Evolutionary conservation across 2,797 vertebrate species (phyloP), one percentile per base, ranked within the genome.

Genomic region (Tragelaphus oryx): DNA sequence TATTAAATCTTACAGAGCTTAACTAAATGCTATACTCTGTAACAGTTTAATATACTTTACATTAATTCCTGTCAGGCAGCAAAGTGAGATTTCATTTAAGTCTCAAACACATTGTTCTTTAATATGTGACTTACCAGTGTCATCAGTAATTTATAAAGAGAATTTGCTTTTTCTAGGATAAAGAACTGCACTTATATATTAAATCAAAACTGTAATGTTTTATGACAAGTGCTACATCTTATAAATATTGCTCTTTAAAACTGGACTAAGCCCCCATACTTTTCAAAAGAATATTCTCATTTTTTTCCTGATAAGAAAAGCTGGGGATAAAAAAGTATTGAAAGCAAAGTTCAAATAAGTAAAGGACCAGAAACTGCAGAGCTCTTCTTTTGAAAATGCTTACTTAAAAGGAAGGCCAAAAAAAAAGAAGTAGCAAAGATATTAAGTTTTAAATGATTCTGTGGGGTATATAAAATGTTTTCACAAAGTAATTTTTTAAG

Each of bases 301-400:
- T 80, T 78, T 30, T 12, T 55, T 74, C 65, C 10, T 94, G 44
- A 13, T n/a, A 91, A 89, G 3, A 59, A 75, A 78, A 74, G 13
- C 20, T 71, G 4, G 20, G 13, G 16, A 16, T 13, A 74, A 60
- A 86, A 52, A 83, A 20, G 3, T 78, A 30, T 85, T 86, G 46
- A 93, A 48, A 71, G 22, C 2, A 95, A 95, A 94, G 5, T 2
- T 95, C 28, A 96, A 95, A 85, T 52, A 44, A 81, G 59, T 68
- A 52, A 82, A 71, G 28, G 10, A 75, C 26, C 13, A 86, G 57
- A 95, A 92, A 78, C 85, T 74, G 1, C 6, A 24, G 13, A 93
- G 2, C 1, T 87, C 46, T 81, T 94, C 59, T 91, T 97, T 95
- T 94, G 89, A 80, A 96, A 54, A 86, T 55, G 48, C 76, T 93